Percentiles rank a stretch among this genome's conserved stretches.
phyloP scores from a whole-genome alignment of 2,113 vertebrate species.

The Pachycephala philippinensis region DNA sequence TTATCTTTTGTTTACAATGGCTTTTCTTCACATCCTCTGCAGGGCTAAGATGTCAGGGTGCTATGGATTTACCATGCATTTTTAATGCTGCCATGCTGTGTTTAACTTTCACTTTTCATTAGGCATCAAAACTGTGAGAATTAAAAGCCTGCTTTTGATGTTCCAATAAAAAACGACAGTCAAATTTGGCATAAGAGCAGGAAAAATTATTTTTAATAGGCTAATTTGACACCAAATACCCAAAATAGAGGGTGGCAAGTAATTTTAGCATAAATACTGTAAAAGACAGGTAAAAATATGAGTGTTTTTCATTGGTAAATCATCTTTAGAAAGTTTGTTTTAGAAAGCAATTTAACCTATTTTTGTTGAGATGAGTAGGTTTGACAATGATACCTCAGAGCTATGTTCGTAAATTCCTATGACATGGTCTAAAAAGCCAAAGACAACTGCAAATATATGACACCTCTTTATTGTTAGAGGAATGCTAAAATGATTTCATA shows the following conservation, averaged over 20 bases:
- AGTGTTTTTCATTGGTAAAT: background rate
- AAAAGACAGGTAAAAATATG: background rate
- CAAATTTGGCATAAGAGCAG: conserved; percentile 73
- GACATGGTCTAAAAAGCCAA: background rate
- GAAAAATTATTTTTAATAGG: conserved; percentile 40
- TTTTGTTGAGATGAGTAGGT: background rate
- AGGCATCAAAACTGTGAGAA: conserved; percentile 81
- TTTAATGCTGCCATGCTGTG: conserved; percentile 78
- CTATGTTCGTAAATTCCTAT: background rate
- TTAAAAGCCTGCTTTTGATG: conserved; percentile 76
- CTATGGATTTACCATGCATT: conserved; percentile 73
- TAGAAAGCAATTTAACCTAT: background rate
- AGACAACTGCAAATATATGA: background rate
- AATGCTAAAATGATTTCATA: background rate
- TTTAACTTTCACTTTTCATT: conserved; percentile 82
- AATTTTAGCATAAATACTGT: background rate
- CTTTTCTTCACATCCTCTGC: conserved; percentile 62
- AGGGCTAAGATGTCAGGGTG: conserved; percentile 63
- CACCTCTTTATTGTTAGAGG: background rate
- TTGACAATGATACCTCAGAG: background rate
- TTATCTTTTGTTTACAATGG: conserved; percentile 66
- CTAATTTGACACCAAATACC: conserved; percentile 50
- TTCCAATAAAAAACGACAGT: conserved; percentile 75
- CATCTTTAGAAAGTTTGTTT: background rate
- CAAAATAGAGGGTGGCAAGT: background rate